Base-by-base conservation (phyloP, 1,140 invertebrate species). In the Sarcophaga peregrina region DNA sequence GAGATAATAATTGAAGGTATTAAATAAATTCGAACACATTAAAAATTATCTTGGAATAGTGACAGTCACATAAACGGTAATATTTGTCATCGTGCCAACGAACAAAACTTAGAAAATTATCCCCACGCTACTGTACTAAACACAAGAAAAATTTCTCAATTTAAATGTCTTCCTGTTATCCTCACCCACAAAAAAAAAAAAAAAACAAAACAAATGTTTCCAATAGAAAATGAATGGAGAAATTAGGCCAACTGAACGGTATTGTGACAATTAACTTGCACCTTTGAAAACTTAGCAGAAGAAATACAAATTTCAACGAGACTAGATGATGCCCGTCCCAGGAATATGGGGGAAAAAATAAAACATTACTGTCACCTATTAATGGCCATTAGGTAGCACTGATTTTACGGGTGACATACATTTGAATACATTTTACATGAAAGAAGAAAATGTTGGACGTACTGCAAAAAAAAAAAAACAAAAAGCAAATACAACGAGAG, bases 311-410 rank as follows among this genome's bases (percentile, higher is more conserved):
- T 10, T 10, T 52, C 8, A 68, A 68, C 9, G 7, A 68, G 58
- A 58, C 54, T 1, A 58, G 54, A n/a, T n/a, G 54, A 58, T n/a
- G n/a, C 7, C 13, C 13, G 7, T 58, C n/a, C 10, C 62, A 68
- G 62, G 62, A 68, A 25, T 25, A 68, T 37, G 1, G 25, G 25
- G 25, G 20, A 68, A 68, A 68, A 68, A 68, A 68, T 9, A 37
- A 37, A 37, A 58, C 54, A 58, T 58, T 58, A n/a, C 25, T 68
- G 62, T 68, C 62, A 68, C n/a, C 62, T 68, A 6, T 37, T 37
- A 68, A 68, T 68, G 62, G 62, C 17, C 62, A 68, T 68, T 68
- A 68, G 62, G 62, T 25, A 7, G 62, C 62, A 68, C 62, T 68
- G 62, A 68, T 68, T 68, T 68, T 9, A 68, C 62, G 20, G 20